phyloP scores from a whole-genome alignment of 2,797 vertebrate species.

The Pangasius mekongensis region DNA sequence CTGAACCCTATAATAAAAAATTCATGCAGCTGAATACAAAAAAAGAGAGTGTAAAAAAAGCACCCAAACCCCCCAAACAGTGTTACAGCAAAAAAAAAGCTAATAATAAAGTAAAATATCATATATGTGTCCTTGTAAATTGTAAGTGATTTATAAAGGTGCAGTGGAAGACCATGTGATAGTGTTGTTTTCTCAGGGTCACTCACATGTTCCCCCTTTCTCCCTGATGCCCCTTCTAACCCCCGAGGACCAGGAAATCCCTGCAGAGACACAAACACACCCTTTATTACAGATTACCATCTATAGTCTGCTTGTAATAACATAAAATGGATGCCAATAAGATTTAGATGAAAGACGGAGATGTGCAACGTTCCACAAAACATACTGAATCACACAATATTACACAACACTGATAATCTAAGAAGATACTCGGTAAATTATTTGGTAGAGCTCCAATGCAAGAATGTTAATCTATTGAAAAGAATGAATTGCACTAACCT shows the following conservation, averaged over 20 bases:
- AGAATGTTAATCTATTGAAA: not conserved
- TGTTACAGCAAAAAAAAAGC: not conserved
- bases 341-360: not conserved
- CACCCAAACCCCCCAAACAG: not conserved
- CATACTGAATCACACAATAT: not conserved
- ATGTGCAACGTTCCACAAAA: not conserved
- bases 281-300: not conserved
- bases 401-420: not conserved
- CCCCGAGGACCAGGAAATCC: conserved; percentile 73
- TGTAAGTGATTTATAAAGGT: not conserved
- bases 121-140: not conserved
- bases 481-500: conserved; percentile 68
- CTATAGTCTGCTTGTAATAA: not conserved
- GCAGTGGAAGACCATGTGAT: not conserved
- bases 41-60: not conserved
- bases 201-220: conserved; percentile 79
- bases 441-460: not conserved
- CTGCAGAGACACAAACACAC: conserved; percentile 60
- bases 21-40: not conserved
- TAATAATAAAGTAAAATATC: not conserved
- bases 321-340: not conserved
- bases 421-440: not conserved
- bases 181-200: not conserved
- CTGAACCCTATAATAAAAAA: conserved; percentile 64
- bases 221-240: conserved; percentile 71